phyloP scores from a whole-genome alignment of 2,888 invertebrate genomes.

The Ophraella communa region DNA sequence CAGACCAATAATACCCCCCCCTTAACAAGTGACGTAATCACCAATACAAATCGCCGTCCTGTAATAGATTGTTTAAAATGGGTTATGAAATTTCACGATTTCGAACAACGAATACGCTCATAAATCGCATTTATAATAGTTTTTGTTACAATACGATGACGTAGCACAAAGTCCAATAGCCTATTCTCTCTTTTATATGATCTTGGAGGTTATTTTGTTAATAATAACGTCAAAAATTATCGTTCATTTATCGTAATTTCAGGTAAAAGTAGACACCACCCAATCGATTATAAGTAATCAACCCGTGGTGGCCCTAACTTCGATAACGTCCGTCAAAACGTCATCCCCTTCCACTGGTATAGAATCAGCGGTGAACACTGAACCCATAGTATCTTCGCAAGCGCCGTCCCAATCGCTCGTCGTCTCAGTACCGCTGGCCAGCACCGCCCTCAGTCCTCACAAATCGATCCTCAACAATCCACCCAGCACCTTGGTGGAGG shows the following conservation, averaged over 20 bases:
- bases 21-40: no score
- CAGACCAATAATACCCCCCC: no score
- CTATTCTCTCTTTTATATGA: no score
- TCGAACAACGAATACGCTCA: no score
- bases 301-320: constrained; percentile 53
- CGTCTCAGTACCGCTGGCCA: constrained; percentile 69
- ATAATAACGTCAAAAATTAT: neutral
- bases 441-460: constrained; percentile 58
- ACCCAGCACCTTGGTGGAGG: constrained; percentile 34
- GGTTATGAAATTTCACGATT: no score
- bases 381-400: constrained; percentile 36
- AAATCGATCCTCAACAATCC: constrained; percentile 52
- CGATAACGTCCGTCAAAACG: constrained; percentile 49
- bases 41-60: no score
- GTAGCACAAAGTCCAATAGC: no score
- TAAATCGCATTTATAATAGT: no score
- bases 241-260: neutral
- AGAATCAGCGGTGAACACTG: constrained; percentile 25
- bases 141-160: no score
- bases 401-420: constrained; percentile 59
- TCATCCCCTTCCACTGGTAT: constrained; percentile 25
- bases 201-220: no score
- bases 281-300: constrained; percentile 52
- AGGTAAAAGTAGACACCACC: constrained; percentile 50
- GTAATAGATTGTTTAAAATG: no score